These are phyloP conservation scores for Cynopterus brachyotis DNA, from an alignment of 2,113 vertebrate genomes.

Conservation along the genomic window DNA sequence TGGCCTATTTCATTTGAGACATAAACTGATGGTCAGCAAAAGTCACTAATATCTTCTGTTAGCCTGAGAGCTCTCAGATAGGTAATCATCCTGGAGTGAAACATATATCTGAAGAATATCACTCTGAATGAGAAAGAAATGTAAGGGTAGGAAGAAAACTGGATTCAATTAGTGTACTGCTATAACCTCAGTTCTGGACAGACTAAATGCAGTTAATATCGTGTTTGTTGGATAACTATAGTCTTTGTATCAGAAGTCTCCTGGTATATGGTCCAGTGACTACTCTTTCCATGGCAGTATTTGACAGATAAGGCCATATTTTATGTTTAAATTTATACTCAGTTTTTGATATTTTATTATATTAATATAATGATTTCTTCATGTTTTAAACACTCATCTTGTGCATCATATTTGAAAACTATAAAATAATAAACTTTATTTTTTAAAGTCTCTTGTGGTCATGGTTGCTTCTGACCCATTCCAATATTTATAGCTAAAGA, in stretches of 20 bases:
- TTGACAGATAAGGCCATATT: background rate
- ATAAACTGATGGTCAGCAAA: background rate
- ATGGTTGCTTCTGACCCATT: background rate
- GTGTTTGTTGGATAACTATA: background rate
- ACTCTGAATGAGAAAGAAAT: background rate
- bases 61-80: background rate
- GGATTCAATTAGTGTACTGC: background rate
- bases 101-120: background rate
- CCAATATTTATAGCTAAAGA: background rate
- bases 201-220: background rate
- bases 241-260: background rate
- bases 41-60: background rate
- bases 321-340: background rate
- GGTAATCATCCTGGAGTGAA: background rate
- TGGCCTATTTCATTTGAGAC: background rate
- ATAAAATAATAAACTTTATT: background rate
- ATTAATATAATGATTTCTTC: background rate
- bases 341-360: conserved; percentile 11
- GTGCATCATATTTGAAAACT: background rate
- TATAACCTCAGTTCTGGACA: background rate
- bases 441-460: background rate
- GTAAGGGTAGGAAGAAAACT: background rate
- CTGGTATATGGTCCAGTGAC: background rate
- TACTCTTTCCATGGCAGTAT: background rate
- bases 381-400: background rate